Evolutionary conservation across 2,113 vertebrate genomes (phyloP).

Genomic region (Cervus canadensis): DNA sequence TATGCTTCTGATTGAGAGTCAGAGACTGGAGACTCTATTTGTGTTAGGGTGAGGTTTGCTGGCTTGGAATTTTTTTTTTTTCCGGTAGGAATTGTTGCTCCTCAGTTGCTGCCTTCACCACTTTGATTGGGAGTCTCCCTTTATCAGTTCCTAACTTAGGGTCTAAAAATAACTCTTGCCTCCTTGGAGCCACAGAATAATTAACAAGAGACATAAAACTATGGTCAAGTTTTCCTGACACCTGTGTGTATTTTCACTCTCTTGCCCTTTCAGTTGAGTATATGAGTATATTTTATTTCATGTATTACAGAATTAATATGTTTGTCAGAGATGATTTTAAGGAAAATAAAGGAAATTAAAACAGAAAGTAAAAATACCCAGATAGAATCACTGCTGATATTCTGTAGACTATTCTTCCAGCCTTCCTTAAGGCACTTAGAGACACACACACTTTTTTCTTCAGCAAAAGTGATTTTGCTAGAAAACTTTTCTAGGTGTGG

Average conservation of each 20-base stretch:
- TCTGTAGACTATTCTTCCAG: background rate
- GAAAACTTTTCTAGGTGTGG: background rate
- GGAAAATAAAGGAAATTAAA: background rate
- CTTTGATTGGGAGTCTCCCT: background rate
- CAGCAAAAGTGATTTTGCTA: background rate
- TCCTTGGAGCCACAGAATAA: background rate
- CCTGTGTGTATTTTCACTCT: background rate
- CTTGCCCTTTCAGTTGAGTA: background rate
- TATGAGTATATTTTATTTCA: background rate
- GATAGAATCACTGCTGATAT: background rate
- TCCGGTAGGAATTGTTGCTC: background rate
- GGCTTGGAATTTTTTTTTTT: background rate
- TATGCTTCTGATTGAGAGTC: background rate
- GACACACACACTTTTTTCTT: background rate
- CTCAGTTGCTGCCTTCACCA: background rate
- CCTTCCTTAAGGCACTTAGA: background rate
- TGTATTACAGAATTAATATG: background rate
- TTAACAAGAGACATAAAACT: background rate
- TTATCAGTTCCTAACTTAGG: background rate
- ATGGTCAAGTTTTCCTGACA: background rate
- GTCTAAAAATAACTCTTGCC: background rate
- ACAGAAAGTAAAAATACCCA: background rate
- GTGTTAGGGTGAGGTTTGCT: background rate
- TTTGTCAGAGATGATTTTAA: background rate
- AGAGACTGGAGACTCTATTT: background rate